Evolutionary conservation across 2,888 invertebrate species (phyloP).

Genomic region (Oithona nana): DNA sequence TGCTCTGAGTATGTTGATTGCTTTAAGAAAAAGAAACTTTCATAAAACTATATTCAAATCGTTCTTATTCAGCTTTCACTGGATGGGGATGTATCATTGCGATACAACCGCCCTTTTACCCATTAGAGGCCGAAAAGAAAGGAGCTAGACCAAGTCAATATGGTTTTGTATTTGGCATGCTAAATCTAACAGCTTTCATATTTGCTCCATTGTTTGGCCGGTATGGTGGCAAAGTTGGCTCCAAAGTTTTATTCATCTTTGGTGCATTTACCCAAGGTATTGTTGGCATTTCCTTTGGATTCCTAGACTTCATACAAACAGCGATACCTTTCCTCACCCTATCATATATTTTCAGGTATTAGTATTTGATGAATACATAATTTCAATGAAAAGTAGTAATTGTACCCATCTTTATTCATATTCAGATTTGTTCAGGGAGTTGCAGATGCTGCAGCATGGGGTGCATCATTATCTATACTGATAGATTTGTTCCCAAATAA

Average conservation of each 20-base stretch:
- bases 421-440: not conserved
- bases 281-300: not conserved
- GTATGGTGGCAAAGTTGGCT: not conserved
- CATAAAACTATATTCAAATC: no score
- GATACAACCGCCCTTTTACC: not conserved
- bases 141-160: not conserved
- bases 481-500: not conserved
- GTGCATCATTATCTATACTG: not conserved
- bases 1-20: no score
- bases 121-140: not conserved
- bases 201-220: not conserved
- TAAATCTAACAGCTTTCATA: not conserved
- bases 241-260: not conserved
- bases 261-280: not conserved
- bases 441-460: not conserved
- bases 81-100: not conserved
- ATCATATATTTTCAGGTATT: not conserved
- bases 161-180: not conserved
- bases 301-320: not conserved
- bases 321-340: not conserved
- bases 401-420: no score
- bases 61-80: not conserved
- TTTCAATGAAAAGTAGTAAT: no score
- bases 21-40: no score
- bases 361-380: no score